Evolutionary conservation across 2,888 invertebrate species (phyloP), one percentile per base, ranked within the genome.

Genomic region (Endomychus coccineus): DNA sequence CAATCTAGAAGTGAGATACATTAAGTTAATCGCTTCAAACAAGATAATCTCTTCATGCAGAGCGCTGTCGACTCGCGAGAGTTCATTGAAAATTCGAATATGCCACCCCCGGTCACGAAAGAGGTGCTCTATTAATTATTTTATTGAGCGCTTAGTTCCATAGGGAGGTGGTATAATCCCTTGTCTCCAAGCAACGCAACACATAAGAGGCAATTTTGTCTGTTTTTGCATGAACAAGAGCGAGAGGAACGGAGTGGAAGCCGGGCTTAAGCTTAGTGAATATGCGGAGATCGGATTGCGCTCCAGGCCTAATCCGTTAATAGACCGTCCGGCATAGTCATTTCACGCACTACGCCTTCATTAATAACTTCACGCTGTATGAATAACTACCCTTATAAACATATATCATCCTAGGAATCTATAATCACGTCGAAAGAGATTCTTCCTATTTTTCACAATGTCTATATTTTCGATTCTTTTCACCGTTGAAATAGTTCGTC

Each of bases 281-380:
- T 43, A 54, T 61, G 59, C 61, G 60, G 59, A 60, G 61, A 63
- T 62, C 62, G 59, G 61, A 62, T 62, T 63, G 59, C 60, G 59
- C 59, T 56, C 48, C 46, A 42, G 48, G 45, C 50, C 49, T 59
- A 58, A 60, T 58, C 59, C 59, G 56, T 59, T 61, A 59, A 59
- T 60, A 59, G 60, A 55, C 52, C 58, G 54, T 51, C 50, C 51
- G 43, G 50, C 52, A 40, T 56, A 56, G 59, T 62, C 62, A 62
- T 63, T 63, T 64, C 62, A 62, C 61, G 61, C 60, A 50, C 53
- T 51, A 55, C 61, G 60, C 58, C 52, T 55, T 54, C 55, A 55
- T 59, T 61, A 60, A 59, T 61, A 60, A 53, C 47, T 43, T 46
- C 42, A 31, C 39, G 34, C 39, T 27, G 30, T 27, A 36, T 35